Evolutionary conservation across 2,797 vertebrate genomes (phyloP).

Genomic region (Bradypodion ventrale): DNA sequence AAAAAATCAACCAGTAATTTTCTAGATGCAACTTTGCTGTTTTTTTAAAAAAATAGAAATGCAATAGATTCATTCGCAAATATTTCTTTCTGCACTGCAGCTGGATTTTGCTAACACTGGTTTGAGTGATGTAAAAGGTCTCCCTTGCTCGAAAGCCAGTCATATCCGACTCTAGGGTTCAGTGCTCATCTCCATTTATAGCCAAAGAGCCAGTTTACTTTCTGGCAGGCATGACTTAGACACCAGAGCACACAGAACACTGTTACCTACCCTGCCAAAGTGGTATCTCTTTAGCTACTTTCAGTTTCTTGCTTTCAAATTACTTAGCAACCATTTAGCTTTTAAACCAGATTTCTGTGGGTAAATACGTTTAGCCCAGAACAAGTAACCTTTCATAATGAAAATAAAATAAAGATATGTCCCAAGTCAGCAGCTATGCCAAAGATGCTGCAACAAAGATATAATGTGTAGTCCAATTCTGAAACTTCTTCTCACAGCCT

Average conservation of each 20-base stretch:
- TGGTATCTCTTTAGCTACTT: no score
- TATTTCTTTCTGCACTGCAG: not conserved
- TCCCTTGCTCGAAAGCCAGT: no score
- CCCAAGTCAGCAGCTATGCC: not conserved
- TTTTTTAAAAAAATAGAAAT: constrained; percentile 17
- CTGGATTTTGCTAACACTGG: constrained; percentile 11
- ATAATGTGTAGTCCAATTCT: not conserved
- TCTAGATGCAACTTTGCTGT: not conserved
- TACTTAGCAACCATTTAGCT: constrained; percentile 9
- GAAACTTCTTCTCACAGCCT: not conserved
- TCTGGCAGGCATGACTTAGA: no score
- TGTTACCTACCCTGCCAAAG: no score
- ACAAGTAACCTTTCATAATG: not conserved
- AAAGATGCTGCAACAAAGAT: not conserved
- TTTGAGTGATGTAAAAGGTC: constrained; percentile 15
- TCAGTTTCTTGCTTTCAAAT: no score
- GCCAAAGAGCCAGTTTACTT: no score
- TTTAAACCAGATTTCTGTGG: not conserved
- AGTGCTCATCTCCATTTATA: no score
- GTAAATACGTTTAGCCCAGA: not conserved
- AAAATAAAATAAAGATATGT: not conserved
- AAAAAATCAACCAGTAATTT: constrained; percentile 21
- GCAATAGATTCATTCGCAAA: not conserved
- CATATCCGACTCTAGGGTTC: no score
- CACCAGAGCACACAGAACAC: no score